A percentile compares a stretch with the other conserved stretches of the same genome.
These are phyloP conservation scores for Ophraella communa DNA, from an alignment of 2,888 invertebrate species.

Conservation along the genomic window DNA sequence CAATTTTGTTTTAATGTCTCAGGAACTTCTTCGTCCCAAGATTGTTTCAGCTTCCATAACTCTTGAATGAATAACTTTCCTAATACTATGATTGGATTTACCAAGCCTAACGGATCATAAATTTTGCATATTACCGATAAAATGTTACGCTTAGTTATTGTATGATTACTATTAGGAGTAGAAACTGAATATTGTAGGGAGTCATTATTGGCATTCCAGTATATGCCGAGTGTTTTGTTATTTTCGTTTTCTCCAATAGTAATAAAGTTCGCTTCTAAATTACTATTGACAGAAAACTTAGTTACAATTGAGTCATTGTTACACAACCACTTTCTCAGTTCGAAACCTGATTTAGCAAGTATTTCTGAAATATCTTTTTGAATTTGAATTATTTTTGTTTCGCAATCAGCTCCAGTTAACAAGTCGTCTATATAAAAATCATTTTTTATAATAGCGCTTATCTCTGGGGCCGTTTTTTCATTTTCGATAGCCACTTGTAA, in stretches of 20 bases:
- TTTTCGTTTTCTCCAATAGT: slow-evolving; percentile 23
- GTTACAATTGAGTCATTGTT: neutral
- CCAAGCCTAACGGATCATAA: no score
- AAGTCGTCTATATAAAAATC: no score
- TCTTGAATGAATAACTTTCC: no score
- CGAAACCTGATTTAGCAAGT: slow-evolving; percentile 16
- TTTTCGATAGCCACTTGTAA: slow-evolving; percentile 40
- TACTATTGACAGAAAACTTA: neutral
- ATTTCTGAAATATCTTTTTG: no score
- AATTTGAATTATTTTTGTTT: no score
- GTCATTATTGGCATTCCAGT: slow-evolving; percentile 25
- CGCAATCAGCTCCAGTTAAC: no score
- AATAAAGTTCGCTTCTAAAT: slow-evolving; percentile 14
- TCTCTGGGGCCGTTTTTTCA: slow-evolving; percentile 24
- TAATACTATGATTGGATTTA: no score
- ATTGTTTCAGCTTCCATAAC: no score
- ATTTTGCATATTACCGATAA: slow-evolving; percentile 18
- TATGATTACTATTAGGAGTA: neutral
- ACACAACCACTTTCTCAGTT: slow-evolving; percentile 19
- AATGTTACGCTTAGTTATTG: slow-evolving; percentile 20
- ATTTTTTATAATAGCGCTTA: slow-evolving; percentile 30
- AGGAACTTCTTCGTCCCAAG: no score
- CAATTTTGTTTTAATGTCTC: no score
- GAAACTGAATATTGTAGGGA: slow-evolving; percentile 17
- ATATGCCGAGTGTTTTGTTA: slow-evolving; percentile 23